Evolutionary conservation across 2,113 vertebrate species (phyloP), one percentile per base, ranked within the genome.

Genomic region (Lasiurus borealis): DNA sequence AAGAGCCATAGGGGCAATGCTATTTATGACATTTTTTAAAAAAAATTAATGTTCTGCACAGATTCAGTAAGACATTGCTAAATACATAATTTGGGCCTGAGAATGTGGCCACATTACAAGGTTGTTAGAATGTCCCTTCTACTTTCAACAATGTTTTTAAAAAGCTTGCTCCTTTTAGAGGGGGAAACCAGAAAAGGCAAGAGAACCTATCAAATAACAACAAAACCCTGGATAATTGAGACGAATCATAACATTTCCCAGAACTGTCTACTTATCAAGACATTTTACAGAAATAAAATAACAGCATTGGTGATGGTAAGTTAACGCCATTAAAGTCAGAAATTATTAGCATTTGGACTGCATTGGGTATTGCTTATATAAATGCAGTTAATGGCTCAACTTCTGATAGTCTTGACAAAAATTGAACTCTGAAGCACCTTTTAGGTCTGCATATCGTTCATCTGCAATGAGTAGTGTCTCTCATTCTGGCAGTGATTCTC

Each of bases 1-100:
- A 82, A 92, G 96, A 95, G 48, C 62, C 77, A 44, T 57, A 75
- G 93, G 57, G 84, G 66, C 71, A 93, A 80, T 40, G 34, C 46
- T 77, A 69, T 86, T 52, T 52, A 81, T 13, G 85, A 93, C 6
- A 57, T 8, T 34, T 85, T 88, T 85, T 54, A 5, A 0, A 50
- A 73, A 73, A 59, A 88, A 94, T 64, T 46, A 93, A 57, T 85
- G 59, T n/a, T 44, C 69, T 50, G 16, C 27, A 50, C 69, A 80
- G 27, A 95, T 59, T 78, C 19, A 90, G 31, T 36, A 59, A 93
- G 36, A 80, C 34, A 82, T 54, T 66, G 19, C 31, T 78, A 96
- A 90, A 40, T 54, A 73, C 4, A 10, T n/a, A 46, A 68, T 85
- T n/a, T 69, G n/a, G 40, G 11, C n/a, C 77, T 84, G 19, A 84